phyloP scores from a whole-genome alignment of 53 echinoderm and acorn worm species.

The Antedon mediterranea region DNA sequence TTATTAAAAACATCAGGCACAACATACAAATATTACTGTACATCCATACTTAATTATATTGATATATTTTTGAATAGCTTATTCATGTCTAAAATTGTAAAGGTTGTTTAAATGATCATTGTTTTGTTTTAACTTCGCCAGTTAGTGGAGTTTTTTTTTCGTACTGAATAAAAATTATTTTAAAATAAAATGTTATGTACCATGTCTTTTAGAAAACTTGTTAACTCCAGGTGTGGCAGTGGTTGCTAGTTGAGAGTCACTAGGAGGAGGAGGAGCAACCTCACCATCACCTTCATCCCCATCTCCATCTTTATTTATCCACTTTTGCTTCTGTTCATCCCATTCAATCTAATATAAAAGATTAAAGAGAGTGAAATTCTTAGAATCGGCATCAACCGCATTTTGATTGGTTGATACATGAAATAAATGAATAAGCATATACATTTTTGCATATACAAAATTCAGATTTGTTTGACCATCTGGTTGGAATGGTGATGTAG shows the following conservation, averaged over 20 bases:
- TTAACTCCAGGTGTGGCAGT: conserved; percentile 37
- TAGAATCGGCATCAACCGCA: not conserved
- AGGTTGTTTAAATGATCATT: too few species aligned
- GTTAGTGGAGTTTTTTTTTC: too few species aligned
- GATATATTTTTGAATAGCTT: too few species aligned
- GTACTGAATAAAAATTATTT: too few species aligned
- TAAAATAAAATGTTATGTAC: conserved; percentile 26
- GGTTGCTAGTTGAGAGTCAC: conserved; percentile 14
- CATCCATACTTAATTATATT: too few species aligned
- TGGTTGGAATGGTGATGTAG: too few species aligned
- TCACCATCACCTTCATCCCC: conserved; percentile 16
- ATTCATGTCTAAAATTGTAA: too few species aligned
- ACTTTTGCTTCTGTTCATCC: conserved; percentile 60
- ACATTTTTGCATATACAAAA: too few species aligned
- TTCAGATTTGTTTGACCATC: too few species aligned
- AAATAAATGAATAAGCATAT: not conserved
- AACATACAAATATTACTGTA: too few species aligned
- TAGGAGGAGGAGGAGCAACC: conserved; percentile 4
- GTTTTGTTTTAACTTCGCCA: too few species aligned
- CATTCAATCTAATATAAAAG: conserved; percentile 52
- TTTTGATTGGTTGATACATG: not conserved
- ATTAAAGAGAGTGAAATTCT: not conserved
- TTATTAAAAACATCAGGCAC: too few species aligned
- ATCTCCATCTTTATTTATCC: conserved; percentile 48
- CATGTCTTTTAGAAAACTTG: conserved; percentile 61